Percentiles rank a stretch among this genome's conserved stretches.
These are phyloP conservation scores for Leptosomus discolor DNA, from an alignment of 2,113 vertebrate species.

Conservation along the genomic window DNA sequence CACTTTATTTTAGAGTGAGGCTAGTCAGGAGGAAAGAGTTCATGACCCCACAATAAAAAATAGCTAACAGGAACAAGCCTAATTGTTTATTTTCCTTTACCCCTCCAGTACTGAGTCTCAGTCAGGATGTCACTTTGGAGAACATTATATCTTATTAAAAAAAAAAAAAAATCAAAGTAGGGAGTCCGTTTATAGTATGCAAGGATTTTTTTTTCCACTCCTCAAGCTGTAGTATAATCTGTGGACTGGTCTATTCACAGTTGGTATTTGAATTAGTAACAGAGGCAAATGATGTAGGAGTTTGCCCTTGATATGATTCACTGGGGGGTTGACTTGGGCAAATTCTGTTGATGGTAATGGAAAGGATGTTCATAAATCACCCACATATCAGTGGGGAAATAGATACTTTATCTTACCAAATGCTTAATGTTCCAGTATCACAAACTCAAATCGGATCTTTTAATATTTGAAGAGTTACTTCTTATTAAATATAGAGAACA, in stretches of 20 bases:
- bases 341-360: not conserved
- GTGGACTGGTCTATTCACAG: not conserved
- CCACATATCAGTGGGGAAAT: not conserved
- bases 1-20: conserved; percentile 17
- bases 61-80: not conserved
- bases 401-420: not conserved
- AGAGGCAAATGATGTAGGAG: not conserved
- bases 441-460: not conserved
- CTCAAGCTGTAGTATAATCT: not conserved
- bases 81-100: conserved; percentile 18
- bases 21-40: not conserved
- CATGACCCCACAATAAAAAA: not conserved
- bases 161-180: not conserved
- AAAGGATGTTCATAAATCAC: not conserved
- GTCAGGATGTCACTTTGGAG: not conserved
- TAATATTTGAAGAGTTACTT: not conserved
- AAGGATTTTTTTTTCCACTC: not conserved
- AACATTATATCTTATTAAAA: not conserved
- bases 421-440: not conserved
- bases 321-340: not conserved
- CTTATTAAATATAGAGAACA: not conserved
- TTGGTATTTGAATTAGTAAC: not conserved
- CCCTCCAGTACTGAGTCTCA: not conserved
- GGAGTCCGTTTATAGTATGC: not conserved
- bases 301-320: not conserved